A percentile compares a stretch with the other conserved stretches of the same genome.
phyloP scores from a whole-genome alignment of 2,888 invertebrate species.

The Cordylochernes scorpioides region DNA sequence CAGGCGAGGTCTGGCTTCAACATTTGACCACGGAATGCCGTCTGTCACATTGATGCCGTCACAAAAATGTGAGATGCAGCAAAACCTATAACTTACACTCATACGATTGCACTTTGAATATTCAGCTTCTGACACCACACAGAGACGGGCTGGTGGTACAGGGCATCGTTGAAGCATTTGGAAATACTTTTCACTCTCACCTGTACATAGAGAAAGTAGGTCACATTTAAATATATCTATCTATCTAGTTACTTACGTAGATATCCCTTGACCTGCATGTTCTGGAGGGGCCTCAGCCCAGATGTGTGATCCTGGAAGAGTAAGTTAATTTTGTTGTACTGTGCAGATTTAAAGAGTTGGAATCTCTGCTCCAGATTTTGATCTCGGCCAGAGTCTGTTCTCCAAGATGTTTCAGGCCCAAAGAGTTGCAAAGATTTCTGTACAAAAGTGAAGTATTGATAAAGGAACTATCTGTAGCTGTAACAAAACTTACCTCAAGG shows the following conservation, averaged over 20 bases:
- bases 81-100: slow-evolving; percentile 33
- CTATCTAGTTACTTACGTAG: no score
- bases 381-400: no score
- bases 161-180: slow-evolving; percentile 53
- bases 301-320: no score
- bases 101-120: slow-evolving; percentile 70
- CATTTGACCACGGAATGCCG: slow-evolving; percentile 55
- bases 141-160: slow-evolving; percentile 51
- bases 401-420: no score
- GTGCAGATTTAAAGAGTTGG: no score
- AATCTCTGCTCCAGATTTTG: no score
- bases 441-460: not conserved
- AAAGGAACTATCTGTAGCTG: not conserved
- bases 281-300: no score
- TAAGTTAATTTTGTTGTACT: no score
- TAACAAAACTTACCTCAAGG: slow-evolving; percentile 17
- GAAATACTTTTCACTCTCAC: slow-evolving; percentile 35
- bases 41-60: slow-evolving; percentile 26
- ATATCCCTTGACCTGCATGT: no score
- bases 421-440: no score
- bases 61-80: not conserved
- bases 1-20: slow-evolving; percentile 54
- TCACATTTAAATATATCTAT: no score
- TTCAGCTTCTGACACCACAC: slow-evolving; percentile 70
- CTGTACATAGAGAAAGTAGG: slow-evolving; percentile 20